phyloP scores from a whole-genome alignment of 2,797 vertebrate species.

The Alca torda region DNA sequence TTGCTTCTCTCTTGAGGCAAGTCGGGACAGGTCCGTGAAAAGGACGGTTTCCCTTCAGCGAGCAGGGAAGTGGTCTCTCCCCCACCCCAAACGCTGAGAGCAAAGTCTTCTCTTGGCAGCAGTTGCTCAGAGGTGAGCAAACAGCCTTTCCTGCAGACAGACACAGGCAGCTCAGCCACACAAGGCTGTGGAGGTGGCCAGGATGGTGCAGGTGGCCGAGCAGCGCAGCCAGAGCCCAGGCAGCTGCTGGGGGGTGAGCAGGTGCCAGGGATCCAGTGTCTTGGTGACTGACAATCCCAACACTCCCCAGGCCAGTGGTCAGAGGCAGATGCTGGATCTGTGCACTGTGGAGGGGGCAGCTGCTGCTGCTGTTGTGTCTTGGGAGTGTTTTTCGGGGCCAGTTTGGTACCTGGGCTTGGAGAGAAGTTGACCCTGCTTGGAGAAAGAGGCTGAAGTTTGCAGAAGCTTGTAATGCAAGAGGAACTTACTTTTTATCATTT shows the following conservation, averaged over 20 bases:
- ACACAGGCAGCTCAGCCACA: fast-evolving
- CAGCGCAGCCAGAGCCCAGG: fast-evolving
- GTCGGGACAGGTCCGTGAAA: background rate
- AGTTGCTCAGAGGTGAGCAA: background rate
- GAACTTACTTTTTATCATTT: fast-evolving
- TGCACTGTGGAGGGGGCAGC: background rate
- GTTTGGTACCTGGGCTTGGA: background rate
- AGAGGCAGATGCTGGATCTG: background rate
- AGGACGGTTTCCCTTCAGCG: fast-evolving
- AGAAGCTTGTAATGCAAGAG: fast-evolving
- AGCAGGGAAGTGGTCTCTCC: background rate
- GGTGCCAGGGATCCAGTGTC: fast-evolving
- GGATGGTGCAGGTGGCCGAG: background rate
- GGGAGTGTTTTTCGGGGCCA: fast-evolving
- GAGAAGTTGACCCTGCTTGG: background rate
- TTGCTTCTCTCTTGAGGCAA: background rate
- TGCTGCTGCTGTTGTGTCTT: background rate
- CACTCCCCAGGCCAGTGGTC: fast-evolving
- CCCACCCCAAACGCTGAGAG: background rate
- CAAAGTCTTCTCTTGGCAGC: background rate
- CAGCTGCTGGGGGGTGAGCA: background rate
- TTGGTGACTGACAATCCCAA: background rate
- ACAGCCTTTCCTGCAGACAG: background rate
- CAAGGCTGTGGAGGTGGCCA: background rate
- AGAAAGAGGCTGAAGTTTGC: background rate